phyloP scores from a whole-genome alignment of 1,140 invertebrate species.

The Drosophila oshimai region DNA sequence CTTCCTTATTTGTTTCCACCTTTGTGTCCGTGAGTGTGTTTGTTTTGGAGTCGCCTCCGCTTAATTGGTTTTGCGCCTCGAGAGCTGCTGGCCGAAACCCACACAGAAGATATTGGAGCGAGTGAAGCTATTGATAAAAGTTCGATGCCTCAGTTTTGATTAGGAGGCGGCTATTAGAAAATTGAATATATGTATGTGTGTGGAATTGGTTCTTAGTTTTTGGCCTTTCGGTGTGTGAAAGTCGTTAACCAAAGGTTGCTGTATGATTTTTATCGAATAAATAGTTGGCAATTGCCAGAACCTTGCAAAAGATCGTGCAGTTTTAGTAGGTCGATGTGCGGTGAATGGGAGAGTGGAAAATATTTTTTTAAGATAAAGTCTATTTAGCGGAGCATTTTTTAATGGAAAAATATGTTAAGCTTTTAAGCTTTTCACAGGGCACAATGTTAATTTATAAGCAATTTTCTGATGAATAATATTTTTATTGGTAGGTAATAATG shows the following conservation, averaged over 20 bases:
- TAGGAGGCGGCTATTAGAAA: conserved; percentile 77
- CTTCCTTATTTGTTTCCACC: conserved; percentile 70
- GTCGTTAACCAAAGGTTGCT: conserved; percentile 27
- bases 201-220: neutral
- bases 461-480: too few species aligned
- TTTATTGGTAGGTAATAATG: too few species aligned
- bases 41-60: conserved; percentile 41
- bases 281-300: conserved; percentile 15
- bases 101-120: conserved; percentile 22
- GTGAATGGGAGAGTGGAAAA: conserved; percentile 7
- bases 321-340: conserved; percentile 37
- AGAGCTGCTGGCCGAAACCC: conserved; percentile 25
- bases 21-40: conserved; percentile 21
- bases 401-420: too few species aligned
- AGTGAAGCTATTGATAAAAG: conserved; percentile 19
- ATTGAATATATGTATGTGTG: conserved; percentile 50
- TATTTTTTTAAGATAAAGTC: neutral
- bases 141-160: conserved; percentile 76
- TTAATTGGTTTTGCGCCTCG: conserved; percentile 78
- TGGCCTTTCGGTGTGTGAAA: conserved; percentile 43
- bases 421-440: too few species aligned
- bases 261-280: conserved; percentile 40
- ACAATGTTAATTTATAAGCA: too few species aligned
- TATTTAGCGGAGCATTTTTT: too few species aligned
- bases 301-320: conserved; percentile 17